Percentiles rank a stretch among this genome's conserved stretches.
Evolutionary conservation across 2,113 vertebrate species (phyloP).

Genomic region (Atlantisia rogersi): DNA sequence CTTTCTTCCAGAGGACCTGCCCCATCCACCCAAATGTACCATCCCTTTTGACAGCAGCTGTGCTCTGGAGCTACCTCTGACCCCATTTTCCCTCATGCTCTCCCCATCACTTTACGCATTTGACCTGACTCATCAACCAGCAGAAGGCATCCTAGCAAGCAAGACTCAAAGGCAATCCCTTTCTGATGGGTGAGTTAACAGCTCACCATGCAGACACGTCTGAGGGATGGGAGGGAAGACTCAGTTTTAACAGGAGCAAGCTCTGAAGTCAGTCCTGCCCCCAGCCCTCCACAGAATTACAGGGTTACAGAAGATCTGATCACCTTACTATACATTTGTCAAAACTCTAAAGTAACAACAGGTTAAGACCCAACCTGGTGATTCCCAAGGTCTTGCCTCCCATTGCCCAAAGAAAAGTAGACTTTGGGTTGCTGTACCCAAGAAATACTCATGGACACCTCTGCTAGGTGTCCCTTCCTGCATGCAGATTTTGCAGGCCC

Average conservation of each 20-base stretch:
- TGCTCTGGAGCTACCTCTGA: not conserved
- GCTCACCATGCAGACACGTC: not conserved
- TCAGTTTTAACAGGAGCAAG: not conserved
- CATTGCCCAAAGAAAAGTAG: not conserved
- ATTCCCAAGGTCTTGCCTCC: not conserved
- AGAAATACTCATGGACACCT: not conserved
- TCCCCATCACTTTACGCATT: not conserved
- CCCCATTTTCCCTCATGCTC: not conserved
- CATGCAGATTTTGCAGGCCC: not conserved
- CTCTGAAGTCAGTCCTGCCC: not conserved
- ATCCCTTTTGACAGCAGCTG: no score
- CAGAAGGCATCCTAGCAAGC: not conserved
- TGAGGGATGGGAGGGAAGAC: not conserved
- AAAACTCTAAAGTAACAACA: not conserved
- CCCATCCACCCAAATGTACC: not conserved
- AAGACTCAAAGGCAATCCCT: not conserved
- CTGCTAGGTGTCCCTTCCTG: not conserved
- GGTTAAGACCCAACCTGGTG: not conserved
- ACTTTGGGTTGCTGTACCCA: not conserved
- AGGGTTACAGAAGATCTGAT: not conserved
- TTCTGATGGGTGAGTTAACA: not conserved
- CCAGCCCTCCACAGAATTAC: not conserved
- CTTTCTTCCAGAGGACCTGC: not conserved
- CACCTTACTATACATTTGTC: accelerated
- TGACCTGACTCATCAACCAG: not conserved